Evolutionary conservation across 1,140 invertebrate species (phyloP).

Genomic region (Lepidurus couesii): DNA sequence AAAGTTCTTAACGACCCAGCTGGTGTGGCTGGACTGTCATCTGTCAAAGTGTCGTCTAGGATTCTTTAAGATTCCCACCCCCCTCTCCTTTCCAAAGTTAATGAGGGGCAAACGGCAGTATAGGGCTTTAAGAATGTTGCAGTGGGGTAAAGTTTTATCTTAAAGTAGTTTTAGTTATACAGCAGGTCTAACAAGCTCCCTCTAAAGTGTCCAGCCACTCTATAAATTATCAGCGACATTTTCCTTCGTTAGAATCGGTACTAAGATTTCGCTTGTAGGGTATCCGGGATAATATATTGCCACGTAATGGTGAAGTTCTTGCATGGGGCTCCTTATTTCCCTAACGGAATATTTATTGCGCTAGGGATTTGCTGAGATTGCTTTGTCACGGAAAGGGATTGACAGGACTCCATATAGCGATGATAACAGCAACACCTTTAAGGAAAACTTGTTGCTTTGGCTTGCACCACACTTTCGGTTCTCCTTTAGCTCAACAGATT

Average conservation of each 20-base stretch:
- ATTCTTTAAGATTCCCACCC: neutral
- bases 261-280: neutral
- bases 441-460: neutral
- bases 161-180: too few relatives aligned
- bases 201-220: too few relatives aligned
- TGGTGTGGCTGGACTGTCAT: conserved; percentile 8
- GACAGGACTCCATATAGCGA: conserved; percentile 21
- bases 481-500: too few relatives aligned
- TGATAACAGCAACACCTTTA: conserved; percentile 3
- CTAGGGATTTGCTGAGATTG: conserved; percentile 11
- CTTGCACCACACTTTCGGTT: neutral
- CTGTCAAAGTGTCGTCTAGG: conserved; percentile 4
- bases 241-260: too few relatives aligned
- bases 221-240: too few relatives aligned
- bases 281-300: neutral
- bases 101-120: neutral
- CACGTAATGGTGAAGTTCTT: neutral
- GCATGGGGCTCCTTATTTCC: too few relatives aligned
- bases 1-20: neutral
- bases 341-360: neutral
- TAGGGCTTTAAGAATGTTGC: too few relatives aligned
- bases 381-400: conserved; percentile 6
- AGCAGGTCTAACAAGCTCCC: too few relatives aligned
- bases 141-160: too few relatives aligned
- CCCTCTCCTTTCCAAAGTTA: neutral